Evolutionary conservation across 2,888 invertebrate genomes (phyloP).

Genomic region (Chloroclysta siterata): DNA sequence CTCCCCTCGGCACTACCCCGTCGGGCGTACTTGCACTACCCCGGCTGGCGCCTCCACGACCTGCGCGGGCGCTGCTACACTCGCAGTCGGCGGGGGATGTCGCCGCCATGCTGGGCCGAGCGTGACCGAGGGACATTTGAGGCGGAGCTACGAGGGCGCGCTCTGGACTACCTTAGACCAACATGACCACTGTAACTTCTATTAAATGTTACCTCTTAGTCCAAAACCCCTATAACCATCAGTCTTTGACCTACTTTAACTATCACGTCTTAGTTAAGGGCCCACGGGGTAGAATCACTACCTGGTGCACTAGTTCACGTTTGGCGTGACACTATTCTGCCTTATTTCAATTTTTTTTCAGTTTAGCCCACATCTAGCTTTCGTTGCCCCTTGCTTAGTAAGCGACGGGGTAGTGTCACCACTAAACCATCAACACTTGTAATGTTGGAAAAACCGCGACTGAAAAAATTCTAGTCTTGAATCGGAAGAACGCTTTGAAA

Average conservation of each 20-base stretch:
- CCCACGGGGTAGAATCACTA: no score
- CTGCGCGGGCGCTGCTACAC: conserved; percentile 80
- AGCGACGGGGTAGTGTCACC: background rate
- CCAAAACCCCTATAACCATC: no score
- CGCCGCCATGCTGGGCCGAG: conserved; percentile 86
- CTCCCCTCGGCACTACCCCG: conserved; percentile 68
- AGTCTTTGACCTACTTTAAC: no score
- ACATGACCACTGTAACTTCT: background rate
- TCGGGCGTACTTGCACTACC: conserved; percentile 78
- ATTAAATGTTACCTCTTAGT: no score
- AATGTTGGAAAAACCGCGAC: no score
- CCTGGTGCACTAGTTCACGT: no score
- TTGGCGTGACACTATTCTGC: no score
- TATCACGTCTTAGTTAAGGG: no score
- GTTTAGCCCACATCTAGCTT: background rate
- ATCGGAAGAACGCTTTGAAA: background rate
- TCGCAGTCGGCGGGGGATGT: conserved; percentile 88
- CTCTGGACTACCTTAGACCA: conserved; percentile 49
- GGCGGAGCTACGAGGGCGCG: conserved; percentile 46
- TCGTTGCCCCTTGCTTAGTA: background rate
- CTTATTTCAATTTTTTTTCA: no score
- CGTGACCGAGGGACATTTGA: conserved; percentile 81
- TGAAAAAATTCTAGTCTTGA: no score
- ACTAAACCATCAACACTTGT: no score
- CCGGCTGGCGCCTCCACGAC: conserved; percentile 67